Evolutionary conservation across 2,888 invertebrate genomes (phyloP).

Genomic region (Eutolmus rufibarbis): DNA sequence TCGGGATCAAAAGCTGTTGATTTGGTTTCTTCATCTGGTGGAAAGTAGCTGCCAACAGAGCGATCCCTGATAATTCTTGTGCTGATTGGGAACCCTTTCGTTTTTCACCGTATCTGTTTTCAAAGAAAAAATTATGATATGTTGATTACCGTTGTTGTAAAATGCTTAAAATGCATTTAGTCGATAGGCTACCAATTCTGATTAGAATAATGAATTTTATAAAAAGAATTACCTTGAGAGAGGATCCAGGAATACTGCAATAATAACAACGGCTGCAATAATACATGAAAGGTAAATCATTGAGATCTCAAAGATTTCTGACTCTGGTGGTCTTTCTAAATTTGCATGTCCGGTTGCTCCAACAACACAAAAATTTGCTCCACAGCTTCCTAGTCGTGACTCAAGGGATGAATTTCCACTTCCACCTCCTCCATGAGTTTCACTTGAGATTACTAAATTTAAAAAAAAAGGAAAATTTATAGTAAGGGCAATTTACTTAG

Average conservation of each 20-base stretch:
- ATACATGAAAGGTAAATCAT: constrained; percentile 90
- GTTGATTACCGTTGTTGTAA: neutral
- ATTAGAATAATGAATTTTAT: too few species aligned
- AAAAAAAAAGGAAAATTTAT: neutral
- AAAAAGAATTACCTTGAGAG: constrained; percentile 72
- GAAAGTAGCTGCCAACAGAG: constrained; percentile 85
- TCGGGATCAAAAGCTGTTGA: constrained; percentile 90
- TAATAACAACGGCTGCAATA: constrained; percentile 82
- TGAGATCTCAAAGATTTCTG: constrained; percentile 87
- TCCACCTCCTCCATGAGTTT: constrained; percentile 70
- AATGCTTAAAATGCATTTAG: too few species aligned
- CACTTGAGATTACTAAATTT: constrained; percentile 62
- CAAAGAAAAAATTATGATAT: neutral
- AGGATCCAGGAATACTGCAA: constrained; percentile 88
- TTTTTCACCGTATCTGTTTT: constrained; percentile 81
- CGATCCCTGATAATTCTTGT: constrained; percentile 77
- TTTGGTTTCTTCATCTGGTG: constrained; percentile 90
- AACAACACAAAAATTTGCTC: constrained; percentile 82
- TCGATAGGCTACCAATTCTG: too few species aligned
- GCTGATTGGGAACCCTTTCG: constrained; percentile 78
- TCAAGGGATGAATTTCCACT: constrained; percentile 62
- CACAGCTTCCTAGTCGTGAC: constrained; percentile 70
- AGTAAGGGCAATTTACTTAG: neutral
- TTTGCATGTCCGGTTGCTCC: constrained; percentile 76
- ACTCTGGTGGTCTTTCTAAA: constrained; percentile 80